Evolutionary conservation across 2,113 vertebrate genomes (phyloP), one percentile per base, ranked within the genome.

Genomic region (Atrichornis clamosus): DNA sequence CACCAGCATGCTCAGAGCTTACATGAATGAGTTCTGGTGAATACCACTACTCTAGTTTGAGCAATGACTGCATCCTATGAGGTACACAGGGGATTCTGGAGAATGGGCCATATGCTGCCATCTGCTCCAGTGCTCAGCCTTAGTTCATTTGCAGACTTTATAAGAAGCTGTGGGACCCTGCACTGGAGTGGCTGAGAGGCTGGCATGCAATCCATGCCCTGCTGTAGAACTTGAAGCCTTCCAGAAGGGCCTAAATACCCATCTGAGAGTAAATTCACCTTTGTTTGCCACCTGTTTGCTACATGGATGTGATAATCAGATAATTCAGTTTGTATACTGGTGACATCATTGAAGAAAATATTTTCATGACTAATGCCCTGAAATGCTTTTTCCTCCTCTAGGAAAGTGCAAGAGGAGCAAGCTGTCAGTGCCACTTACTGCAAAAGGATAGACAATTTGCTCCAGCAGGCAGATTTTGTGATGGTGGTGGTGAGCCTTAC

Each of bases 391-490:
- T 83, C 47, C 28, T 62, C 28, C n/a, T 18, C 26, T 55, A 98
- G 98, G 93, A 84, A 75, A 22, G 83, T 79, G 19, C 96, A 98
- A 35, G 98, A 98, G 78, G 98, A 98, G 75, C 91, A 41, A 47
- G 95, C 91, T 42, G 96, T 98, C 0, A 67, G 97, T 4, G 93
- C 97, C 50, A 83, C 55, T 68, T 98, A 97, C 84, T 98, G 98
- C 39, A 20, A 88, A 53, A 96, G 62, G 49, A 90, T 98, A 52
- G 98, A 97, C 7, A 93, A 91, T 37, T 96, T 98, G 90, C 97
- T 99, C 32, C 95, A 75, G 82, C 82, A 84, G 59, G 98, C 97
- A 3, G 98, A 98, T 82, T 98, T 98, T 42, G 97, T 98, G 82
- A 97, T 97, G 96, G 21, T 98, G 67, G 94, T 92, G 9, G 79